Evolutionary conservation across 2,888 invertebrate genomes (phyloP), one percentile per base, ranked within the genome.

Genomic region (Mesoligia furuncula): DNA sequence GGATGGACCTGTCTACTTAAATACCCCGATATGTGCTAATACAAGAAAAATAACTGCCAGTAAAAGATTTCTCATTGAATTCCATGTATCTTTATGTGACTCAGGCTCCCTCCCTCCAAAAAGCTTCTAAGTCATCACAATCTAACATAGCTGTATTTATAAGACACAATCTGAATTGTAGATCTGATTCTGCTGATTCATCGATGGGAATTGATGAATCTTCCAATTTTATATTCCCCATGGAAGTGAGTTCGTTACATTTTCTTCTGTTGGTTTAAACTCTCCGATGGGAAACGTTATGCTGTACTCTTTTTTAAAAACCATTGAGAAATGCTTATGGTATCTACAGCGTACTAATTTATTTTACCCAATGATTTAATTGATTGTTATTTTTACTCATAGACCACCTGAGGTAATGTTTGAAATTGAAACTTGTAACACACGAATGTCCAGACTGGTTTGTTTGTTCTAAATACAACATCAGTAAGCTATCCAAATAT

Each of bases 161-260:
- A 68, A 71, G 39, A 54, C 59, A 51, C 48, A 65, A 48, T 82
- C 61, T 85, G 75, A 80, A 83, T 80, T 82, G 80, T 67, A 82
- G 66, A 82, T 80, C 73, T 57, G 36, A 72, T 69, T 61, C 48
- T 42, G 42, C 67, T 59, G 67, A 66, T 59, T 69, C 54, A 62
- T 76, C 65, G 57, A 68, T 72, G 24, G 31, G n/a, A 67, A 77
- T 71, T 72, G 51, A 85, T 74, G 71, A 74, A 31, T 73, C 42
- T 20, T 45, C 31, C 24, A 64, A 71, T 68, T 73, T 71, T 61
- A 36, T 82, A 51, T 66, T 73, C 65, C 36, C 61, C 3, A 17
- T 48, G 62, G 69, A 73, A 73, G 17, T 45, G 24, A 54, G 61
- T 15, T 45, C 61, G 42, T 72, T 36, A 65, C 4, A 11, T 75